Conservation (phyloP, 2,797 vertebrate genomes). For the Eospalax fontanierii region DNA sequence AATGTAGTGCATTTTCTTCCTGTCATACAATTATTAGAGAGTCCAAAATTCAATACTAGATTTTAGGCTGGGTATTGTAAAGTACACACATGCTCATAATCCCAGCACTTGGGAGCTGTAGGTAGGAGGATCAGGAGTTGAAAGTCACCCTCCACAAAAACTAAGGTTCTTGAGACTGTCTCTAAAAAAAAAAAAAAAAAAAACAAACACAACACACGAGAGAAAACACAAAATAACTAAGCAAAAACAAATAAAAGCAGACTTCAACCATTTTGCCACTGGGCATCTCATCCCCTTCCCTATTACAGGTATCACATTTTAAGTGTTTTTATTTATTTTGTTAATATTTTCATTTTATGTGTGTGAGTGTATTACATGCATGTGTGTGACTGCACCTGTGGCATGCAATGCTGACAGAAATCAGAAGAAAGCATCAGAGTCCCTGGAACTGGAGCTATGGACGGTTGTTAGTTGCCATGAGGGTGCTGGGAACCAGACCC, state of each 20-base stretch:
- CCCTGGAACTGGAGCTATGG: no score
- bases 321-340: no score
- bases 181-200: not conserved
- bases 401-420: no score
- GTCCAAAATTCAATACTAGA: not conserved
- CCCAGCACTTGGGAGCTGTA: not conserved
- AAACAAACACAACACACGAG: no score
- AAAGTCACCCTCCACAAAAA: not conserved
- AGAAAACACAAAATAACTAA: no score
- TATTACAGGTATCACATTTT: no score
- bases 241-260: not conserved
- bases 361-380: no score
- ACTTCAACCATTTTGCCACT: not conserved
- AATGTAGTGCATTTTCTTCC: not conserved
- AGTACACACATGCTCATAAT: not conserved
- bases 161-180: not conserved
- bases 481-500: no score
- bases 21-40: conserved; percentile 20
- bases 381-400: no score
- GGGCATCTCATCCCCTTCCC: not conserved
- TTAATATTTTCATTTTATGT: no score
- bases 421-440: no score
- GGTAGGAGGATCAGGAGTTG: not conserved
- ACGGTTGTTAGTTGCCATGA: no score
- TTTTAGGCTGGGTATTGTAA: not conserved